Evolutionary conservation across 2,888 invertebrate genomes (phyloP).

Genomic region (Pandemis corylana): DNA sequence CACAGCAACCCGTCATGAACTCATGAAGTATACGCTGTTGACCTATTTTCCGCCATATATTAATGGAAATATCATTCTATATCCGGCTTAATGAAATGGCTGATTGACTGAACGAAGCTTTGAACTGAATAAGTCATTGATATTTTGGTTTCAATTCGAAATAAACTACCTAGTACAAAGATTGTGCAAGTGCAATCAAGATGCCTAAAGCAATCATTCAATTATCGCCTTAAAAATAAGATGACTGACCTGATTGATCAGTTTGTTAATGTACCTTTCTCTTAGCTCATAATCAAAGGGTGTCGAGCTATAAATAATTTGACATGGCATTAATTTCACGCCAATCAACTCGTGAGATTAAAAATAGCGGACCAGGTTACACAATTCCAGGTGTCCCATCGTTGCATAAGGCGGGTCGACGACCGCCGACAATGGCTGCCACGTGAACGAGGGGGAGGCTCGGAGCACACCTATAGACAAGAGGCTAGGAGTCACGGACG

Average conservation of each 20-base stretch:
- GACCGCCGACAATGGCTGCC: conserved; percentile 66
- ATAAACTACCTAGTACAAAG: not conserved
- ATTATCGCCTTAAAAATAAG: not conserved
- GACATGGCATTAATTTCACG: conserved; percentile 46
- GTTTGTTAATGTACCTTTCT: not conserved
- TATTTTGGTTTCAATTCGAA: not conserved
- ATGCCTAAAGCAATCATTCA: not conserved
- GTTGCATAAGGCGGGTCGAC: conserved; percentile 69
- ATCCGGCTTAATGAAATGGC: conserved; percentile 27
- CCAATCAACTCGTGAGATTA: conserved; percentile 36
- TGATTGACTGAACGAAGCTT: conserved; percentile 28
- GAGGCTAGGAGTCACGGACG: conserved; percentile 49
- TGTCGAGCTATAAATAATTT: conserved; percentile 37
- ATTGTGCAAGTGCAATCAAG: not conserved
- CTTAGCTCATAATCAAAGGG: conserved; percentile 23
- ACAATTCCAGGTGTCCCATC: conserved; percentile 67
- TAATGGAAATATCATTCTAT: conserved; percentile 30
- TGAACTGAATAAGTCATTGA: conserved; percentile 6
- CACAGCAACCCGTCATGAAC: conserved; percentile 52
- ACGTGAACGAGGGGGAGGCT: conserved; percentile 50
- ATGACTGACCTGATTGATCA: not conserved
- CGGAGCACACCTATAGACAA: conserved; percentile 60
- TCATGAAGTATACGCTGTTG: conserved; percentile 49
- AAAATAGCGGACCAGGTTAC: conserved; percentile 51
- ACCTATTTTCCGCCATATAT: conserved; percentile 47